Base-by-base conservation (phyloP, 1,140 invertebrate genomes). In the Ylistrum balloti region DNA sequence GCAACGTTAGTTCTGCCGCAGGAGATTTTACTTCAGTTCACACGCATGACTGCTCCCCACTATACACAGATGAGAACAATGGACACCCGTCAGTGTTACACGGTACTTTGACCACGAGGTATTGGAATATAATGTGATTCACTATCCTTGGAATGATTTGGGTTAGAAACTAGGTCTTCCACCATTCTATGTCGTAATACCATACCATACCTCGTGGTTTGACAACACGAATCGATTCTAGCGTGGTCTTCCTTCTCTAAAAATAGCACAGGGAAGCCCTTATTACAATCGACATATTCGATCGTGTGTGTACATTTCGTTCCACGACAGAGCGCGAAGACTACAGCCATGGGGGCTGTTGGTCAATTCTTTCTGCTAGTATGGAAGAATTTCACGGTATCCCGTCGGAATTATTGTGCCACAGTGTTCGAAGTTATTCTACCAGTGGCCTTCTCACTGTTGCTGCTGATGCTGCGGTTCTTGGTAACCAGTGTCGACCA, bases 401-500 rank as follows among this genome's bases (percentile, higher is more conserved):
- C 56, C 11, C 56, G 56, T 74, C 56, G 56, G 22, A 74, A 74
- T 74, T 74, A 74, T n/a, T 74, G 56, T 74, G 56, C 56, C n/a
- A 74, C 56, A 28, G 56, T 74, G 1, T 74, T 74, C 17, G 56
- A 74, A n/a, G 56, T 74, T 22, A 28, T 28, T 0, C n/a, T 74
- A 11, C 56, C 56, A 5, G 56, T 74, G 22, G 56, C 56, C 9
- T 74, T 74, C 28, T 74, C 56, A 1, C 28, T 74, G n/a, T 28
- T 74, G 56, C n/a, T 74, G n/a, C 56, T 74, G 56, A 74, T 74
- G 56, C n/a, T 74, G 56, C 56, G 56, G n/a, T 74, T 74, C 56
- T 11, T 74, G 56, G 56, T 74, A 11, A 74, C 56, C 56, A 74
- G 56, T 74, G 56, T 74, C 15, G 56, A 74, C 56, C 56, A 74